Evolutionary conservation across 2,888 invertebrate species (phyloP).

Genomic region (Drosophila kambysellisi): DNA sequence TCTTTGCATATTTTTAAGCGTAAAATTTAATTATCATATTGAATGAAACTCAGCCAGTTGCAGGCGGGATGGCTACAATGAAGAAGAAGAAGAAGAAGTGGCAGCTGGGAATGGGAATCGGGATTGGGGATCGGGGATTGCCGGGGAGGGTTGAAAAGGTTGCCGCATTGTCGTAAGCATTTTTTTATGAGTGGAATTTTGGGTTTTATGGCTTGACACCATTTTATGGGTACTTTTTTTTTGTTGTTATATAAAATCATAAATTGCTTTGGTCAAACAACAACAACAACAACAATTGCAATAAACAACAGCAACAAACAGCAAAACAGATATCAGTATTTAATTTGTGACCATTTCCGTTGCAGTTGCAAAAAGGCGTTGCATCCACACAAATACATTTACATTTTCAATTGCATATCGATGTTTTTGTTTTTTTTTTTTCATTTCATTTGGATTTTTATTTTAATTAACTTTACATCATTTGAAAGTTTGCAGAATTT

Average conservation of each 20-base stretch:
- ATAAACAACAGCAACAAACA: slow-evolving; percentile 1
- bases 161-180: slow-evolving; percentile 29
- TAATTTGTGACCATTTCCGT: slow-evolving; percentile 33
- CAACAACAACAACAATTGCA: slow-evolving; percentile 10
- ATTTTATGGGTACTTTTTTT: slow-evolving; percentile 34
- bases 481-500: background rate
- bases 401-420: background rate
- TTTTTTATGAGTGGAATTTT: slow-evolving; percentile 37
- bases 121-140: no score
- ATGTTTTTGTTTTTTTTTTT: background rate
- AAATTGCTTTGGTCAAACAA: slow-evolving; percentile 29
- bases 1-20: slow-evolving; percentile 28
- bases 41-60: slow-evolving; percentile 18
- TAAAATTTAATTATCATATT: slow-evolving; percentile 51
- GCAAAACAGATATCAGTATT: slow-evolving; percentile 21
- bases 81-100: background rate
- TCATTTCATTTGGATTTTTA: background rate
- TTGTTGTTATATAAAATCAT: slow-evolving; percentile 7
- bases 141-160: background rate
- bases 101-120: background rate
- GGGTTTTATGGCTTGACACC: slow-evolving; percentile 41
- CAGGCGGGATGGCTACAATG: background rate
- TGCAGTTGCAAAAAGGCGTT: slow-evolving; percentile 10
- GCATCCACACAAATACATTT: background rate
- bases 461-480: slow-evolving; percentile 6